A percentile compares a stretch with the other conserved stretches of the same genome.
Conservation (phyloP, 2,797 vertebrate species). For the Myioborus melanocephalus region DNA sequence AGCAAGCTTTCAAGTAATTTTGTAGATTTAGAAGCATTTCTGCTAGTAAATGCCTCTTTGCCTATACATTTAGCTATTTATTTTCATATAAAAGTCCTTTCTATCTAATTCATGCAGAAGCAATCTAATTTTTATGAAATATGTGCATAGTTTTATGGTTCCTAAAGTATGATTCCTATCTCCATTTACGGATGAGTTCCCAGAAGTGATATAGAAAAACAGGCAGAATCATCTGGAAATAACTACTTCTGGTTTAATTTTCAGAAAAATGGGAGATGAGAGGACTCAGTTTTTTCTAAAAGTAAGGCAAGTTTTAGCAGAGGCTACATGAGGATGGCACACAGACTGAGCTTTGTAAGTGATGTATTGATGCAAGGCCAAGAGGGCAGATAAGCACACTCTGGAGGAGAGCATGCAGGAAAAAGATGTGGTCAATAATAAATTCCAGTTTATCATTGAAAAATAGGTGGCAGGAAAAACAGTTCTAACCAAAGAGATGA, state of each 20-base stretch:
- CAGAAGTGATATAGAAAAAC: background rate
- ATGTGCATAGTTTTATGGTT: background rate
- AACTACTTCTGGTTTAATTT: background rate
- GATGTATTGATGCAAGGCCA: background rate
- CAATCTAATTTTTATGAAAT: background rate
- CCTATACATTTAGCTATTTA: background rate
- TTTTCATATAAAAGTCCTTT: background rate
- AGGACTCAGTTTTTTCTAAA: background rate
- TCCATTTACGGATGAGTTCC: background rate
- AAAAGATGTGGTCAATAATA: background rate
- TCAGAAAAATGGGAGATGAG: background rate
- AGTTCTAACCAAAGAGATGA: background rate
- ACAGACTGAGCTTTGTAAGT: background rate
- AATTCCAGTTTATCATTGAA: background rate
- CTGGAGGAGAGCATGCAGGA: background rate
- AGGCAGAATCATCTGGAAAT: background rate
- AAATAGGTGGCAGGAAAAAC: background rate
- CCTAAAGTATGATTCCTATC: background rate
- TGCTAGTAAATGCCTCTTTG: background rate
- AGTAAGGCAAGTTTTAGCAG: background rate
- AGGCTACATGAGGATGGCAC: background rate
- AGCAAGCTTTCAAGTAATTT: background rate
- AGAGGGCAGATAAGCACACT: background rate
- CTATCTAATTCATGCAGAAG: background rate
- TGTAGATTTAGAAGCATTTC: background rate